Conservation (phyloP, 2,113 vertebrate species). For the Gopherus evgoodei region DNA sequence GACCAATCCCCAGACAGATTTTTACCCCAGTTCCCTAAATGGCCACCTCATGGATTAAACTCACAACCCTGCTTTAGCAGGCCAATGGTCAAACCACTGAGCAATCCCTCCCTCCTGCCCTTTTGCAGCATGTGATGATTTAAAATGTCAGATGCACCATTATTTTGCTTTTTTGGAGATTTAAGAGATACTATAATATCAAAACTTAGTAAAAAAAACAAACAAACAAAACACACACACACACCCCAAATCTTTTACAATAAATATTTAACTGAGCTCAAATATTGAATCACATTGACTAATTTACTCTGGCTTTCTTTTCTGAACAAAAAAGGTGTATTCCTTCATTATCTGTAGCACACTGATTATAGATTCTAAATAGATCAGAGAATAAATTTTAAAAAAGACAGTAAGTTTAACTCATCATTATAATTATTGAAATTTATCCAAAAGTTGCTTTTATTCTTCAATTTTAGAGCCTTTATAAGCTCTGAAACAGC, state of each 20-base stretch:
- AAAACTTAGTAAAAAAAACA: not conserved
- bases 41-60: no score
- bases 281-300: constrained; percentile 22
- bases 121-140: constrained; percentile 4
- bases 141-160: constrained; percentile 45
- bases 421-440: constrained; percentile 65
- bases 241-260: constrained; percentile 22
- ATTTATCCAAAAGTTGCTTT: constrained; percentile 65
- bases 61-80: no score
- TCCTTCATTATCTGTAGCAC: not conserved
- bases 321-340: constrained; percentile 12
- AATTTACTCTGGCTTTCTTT: constrained; percentile 43
- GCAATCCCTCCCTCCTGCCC: no score
- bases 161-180: constrained; percentile 52
- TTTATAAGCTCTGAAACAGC: constrained; percentile 46
- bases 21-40: no score
- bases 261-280: constrained; percentile 56
- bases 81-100: no score
- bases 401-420: constrained; percentile 57
- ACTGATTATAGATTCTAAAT: constrained; percentile 65
- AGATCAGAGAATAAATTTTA: constrained; percentile 49
- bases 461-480: constrained; percentile 64
- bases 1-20: no score
- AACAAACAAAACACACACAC: not conserved
- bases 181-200: constrained; percentile 53